Evolutionary conservation across 2,797 vertebrate genomes (phyloP).

Genomic region (Poliocrania exsul): DNA sequence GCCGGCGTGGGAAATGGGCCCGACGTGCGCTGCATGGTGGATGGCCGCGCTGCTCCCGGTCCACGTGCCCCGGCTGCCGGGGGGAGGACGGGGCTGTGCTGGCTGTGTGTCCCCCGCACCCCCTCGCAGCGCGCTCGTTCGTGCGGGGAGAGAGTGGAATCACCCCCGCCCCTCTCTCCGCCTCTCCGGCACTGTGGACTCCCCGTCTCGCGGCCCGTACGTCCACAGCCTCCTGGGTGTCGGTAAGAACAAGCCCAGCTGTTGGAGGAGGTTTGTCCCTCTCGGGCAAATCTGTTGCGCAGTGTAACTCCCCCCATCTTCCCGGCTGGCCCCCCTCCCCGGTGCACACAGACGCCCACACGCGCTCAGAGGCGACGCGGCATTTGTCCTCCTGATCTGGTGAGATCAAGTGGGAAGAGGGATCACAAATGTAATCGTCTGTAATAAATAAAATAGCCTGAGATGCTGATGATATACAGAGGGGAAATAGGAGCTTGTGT

Average conservation of each 20-base stretch:
- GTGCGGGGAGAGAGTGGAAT: not conserved
- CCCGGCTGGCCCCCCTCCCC: not conserved
- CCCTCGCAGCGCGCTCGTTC: not conserved
- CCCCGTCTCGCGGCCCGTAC: not conserved
- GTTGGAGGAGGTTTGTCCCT: not conserved
- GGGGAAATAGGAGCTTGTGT: constrained; percentile 33
- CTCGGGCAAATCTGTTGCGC: not conserved
- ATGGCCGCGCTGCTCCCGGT: not conserved
- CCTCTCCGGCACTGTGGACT: not conserved
- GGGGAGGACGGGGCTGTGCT: not conserved
- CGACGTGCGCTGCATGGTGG: constrained; percentile 77
- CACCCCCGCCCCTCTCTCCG: not conserved
- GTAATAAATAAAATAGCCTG: constrained; percentile 67
- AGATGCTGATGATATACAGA: not conserved
- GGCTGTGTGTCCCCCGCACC: not conserved
- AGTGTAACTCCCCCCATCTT: not conserved
- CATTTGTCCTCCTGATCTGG: constrained; percentile 64
- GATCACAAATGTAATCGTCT: constrained; percentile 65
- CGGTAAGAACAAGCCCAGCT: not conserved
- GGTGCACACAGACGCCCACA: not conserved
- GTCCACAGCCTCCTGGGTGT: not conserved
- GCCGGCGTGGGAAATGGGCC: constrained; percentile 79
- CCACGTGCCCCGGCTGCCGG: not conserved
- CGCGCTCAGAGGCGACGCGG: not conserved
- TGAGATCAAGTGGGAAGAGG: constrained; percentile 61